phyloP scores from a whole-genome alignment of 2,888 invertebrate genomes.

The Aproaerema taeniolella region DNA sequence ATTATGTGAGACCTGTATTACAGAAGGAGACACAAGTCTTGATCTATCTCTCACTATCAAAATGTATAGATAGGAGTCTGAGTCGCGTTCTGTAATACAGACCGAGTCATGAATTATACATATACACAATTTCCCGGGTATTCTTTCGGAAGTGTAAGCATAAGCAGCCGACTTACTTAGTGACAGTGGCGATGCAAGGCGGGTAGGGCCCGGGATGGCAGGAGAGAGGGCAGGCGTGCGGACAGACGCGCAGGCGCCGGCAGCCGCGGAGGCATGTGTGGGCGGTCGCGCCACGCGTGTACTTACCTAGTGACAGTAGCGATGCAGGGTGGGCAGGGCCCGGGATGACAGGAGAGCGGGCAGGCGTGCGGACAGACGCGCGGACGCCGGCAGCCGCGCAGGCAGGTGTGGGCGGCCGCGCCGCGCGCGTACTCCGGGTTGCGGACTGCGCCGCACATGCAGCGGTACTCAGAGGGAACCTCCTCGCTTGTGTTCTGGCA shows the following conservation, averaged over 20 bases:
- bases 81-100: too few relatives aligned
- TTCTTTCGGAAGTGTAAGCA: too few relatives aligned
- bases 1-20: too few relatives aligned
- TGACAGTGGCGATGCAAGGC: constrained; percentile 87
- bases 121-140: too few relatives aligned
- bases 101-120: too few relatives aligned
- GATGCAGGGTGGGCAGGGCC: constrained; percentile 94
- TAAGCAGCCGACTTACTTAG: constrained; percentile 48
- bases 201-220: constrained; percentile 98
- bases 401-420: constrained; percentile 93
- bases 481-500: constrained; percentile 89
- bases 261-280: constrained; percentile 96
- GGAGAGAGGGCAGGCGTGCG: constrained; percentile 85
- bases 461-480: constrained; percentile 89
- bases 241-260: constrained; percentile 75
- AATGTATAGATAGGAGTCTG: too few relatives aligned
- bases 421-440: constrained; percentile 86
- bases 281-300: constrained; percentile 84
- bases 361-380: constrained; percentile 82
- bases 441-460: constrained; percentile 91
- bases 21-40: too few relatives aligned
- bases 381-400: constrained; percentile 86
- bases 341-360: constrained; percentile 93
- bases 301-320: constrained; percentile 81
- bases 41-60: too few relatives aligned